Evolutionary conservation across 2,797 vertebrate genomes (phyloP).

Genomic region (Hypotaenidia okinawae): DNA sequence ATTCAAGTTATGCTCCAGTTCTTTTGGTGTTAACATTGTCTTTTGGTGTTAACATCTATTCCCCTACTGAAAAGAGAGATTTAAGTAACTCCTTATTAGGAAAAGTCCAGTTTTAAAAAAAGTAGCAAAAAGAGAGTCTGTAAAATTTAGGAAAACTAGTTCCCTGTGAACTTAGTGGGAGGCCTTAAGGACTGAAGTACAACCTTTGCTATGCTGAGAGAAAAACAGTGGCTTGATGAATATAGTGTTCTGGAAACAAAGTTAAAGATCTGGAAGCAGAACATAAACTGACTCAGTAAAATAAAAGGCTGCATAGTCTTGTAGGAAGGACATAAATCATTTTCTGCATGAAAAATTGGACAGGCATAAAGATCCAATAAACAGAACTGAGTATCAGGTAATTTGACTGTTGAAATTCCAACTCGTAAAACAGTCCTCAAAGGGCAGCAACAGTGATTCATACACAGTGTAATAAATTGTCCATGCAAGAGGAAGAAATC

Average conservation of each 20-base stretch:
- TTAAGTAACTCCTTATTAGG: not conserved
- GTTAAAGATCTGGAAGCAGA: not conserved
- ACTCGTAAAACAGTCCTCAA: not conserved
- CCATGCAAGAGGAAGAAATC: not conserved
- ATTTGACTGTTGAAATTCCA: not conserved
- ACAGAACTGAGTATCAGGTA: not conserved
- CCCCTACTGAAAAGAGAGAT: not conserved
- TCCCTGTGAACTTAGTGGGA: not conserved
- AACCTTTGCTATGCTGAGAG: not conserved
- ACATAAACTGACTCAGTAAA: not conserved
- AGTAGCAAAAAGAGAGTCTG: not conserved
- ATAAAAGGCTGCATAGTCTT: not conserved
- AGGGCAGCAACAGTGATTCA: not conserved
- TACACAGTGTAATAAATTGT: not conserved
- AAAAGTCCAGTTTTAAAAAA: not conserved
- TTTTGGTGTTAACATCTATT: not conserved
- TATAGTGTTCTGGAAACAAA: not conserved
- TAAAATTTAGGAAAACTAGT: not conserved
- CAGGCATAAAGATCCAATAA: not conserved
- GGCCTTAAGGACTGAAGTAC: not conserved
- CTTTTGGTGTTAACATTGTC: not conserved
- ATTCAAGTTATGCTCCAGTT: not conserved
- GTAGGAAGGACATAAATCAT: not conserved
- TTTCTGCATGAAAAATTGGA: not conserved
- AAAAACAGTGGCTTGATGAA: conserved; percentile 16